Conservation (phyloP, 2,888 invertebrate genomes). For the Pterostichus madidus region DNA sequence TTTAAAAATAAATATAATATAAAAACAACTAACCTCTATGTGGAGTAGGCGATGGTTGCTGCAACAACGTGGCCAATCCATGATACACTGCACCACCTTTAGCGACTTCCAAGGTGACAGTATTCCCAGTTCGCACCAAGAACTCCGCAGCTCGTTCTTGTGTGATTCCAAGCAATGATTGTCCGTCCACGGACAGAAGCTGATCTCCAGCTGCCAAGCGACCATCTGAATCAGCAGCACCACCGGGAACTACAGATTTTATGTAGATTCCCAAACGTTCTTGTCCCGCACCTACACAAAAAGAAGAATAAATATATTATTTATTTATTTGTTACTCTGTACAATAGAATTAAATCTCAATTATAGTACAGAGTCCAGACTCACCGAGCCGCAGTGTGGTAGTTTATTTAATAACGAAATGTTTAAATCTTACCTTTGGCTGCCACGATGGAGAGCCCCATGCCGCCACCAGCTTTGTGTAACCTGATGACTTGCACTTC, state of each 20-base stretch:
- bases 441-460: constrained; percentile 99
- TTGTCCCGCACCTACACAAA: constrained; percentile 84
- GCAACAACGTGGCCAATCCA: constrained; percentile 94
- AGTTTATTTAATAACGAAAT: constrained; percentile 62
- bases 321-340: no score
- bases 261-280: constrained; percentile 91
- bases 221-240: constrained; percentile 95
- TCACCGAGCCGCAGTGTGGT: no score
- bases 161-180: constrained; percentile 86
- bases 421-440: constrained; percentile 83
- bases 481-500: constrained; percentile 90
- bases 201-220: constrained; percentile 98
- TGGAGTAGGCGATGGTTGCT: constrained; percentile 93
- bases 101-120: constrained; percentile 96
- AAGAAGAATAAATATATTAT: constrained; percentile 57
- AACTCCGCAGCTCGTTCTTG: constrained; percentile 96
- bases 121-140: constrained; percentile 94
- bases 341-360: no score
- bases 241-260: constrained; percentile 97
- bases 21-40: constrained; percentile 82
- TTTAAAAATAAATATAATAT: constrained; percentile 9
- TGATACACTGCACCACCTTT: constrained; percentile 99
- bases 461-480: constrained; percentile 96
- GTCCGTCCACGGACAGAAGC: constrained; percentile 96
- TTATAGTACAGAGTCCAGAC: no score